These are phyloP conservation scores for Drosophila sproati DNA, from an alignment of 1,140 invertebrate genomes.

Conservation along the genomic window DNA sequence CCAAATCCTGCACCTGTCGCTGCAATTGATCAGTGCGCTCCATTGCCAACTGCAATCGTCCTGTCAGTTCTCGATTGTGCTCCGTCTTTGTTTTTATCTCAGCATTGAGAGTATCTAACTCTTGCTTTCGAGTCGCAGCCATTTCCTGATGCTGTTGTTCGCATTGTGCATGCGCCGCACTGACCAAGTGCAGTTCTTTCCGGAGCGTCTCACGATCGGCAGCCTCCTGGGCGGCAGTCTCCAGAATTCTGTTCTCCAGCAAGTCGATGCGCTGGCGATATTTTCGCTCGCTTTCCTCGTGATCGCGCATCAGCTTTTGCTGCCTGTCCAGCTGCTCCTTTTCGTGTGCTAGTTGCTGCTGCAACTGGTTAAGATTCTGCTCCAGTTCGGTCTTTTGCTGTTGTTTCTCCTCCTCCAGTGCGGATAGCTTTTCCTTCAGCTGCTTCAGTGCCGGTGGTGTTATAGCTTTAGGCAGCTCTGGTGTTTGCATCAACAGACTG, in stretches of 20 bases:
- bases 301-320: slow-evolving; percentile 47
- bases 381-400: slow-evolving; percentile 52
- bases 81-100: slow-evolving; percentile 68
- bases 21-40: slow-evolving; percentile 53
- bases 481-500: slow-evolving; percentile 74
- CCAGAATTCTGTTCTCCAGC: slow-evolving; percentile 59
- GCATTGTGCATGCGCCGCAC: slow-evolving; percentile 66
- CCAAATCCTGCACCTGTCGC: slow-evolving; percentile 52
- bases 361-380: slow-evolving; percentile 38
- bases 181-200: slow-evolving; percentile 59
- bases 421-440: slow-evolving; percentile 41
- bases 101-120: slow-evolving; percentile 60
- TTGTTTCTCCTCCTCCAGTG: slow-evolving; percentile 61
- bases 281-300: slow-evolving; percentile 64
- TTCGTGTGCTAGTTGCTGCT: slow-evolving; percentile 44
- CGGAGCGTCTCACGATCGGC: slow-evolving; percentile 66
- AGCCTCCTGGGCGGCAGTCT: slow-evolving; percentile 61
- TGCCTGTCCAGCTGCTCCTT: slow-evolving; percentile 58
- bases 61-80: slow-evolving; percentile 30
- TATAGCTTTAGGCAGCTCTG: slow-evolving; percentile 53
- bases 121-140: slow-evolving; percentile 57
- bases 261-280: slow-evolving; percentile 53
- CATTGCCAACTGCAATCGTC: slow-evolving; percentile 47
- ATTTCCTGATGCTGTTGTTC: slow-evolving; percentile 46
- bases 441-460: slow-evolving; percentile 47